These are phyloP conservation scores for Diadophis punctatus DNA, from an alignment of 2,113 vertebrate species.

Conservation along the genomic window DNA sequence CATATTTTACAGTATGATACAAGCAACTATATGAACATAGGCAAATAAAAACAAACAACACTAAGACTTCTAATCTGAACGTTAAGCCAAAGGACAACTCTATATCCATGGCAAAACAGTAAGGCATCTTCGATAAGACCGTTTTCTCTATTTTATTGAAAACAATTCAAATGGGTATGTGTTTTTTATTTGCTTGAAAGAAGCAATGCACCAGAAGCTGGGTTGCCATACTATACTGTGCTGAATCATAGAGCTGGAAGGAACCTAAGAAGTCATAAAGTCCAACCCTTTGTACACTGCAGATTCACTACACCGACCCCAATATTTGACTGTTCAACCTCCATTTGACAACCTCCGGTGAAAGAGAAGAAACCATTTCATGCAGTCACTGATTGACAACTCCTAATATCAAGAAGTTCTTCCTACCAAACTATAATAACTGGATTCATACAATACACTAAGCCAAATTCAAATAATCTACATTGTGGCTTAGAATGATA, in stretches of 20 bases:
- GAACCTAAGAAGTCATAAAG: neutral
- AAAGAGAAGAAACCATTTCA: neutral
- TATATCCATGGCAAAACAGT: neutral
- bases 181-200: neutral
- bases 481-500: neutral
- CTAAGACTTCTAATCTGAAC: neutral
- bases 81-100: neutral
- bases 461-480: neutral
- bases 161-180: neutral
- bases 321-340: neutral
- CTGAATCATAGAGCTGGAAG: neutral
- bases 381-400: neutral
- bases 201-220: neutral
- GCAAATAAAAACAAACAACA: neutral
- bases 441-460: neutral
- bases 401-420: neutral
- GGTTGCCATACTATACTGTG: neutral
- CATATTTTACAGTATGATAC: neutral
- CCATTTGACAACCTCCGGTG: neutral
- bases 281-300: neutral
- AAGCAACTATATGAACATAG: neutral
- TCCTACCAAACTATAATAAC: neutral
- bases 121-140: neutral
- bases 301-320: neutral
- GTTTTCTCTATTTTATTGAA: neutral